phyloP scores from a whole-genome alignment of 2,113 vertebrate species.

The Oceanites oceanicus region DNA sequence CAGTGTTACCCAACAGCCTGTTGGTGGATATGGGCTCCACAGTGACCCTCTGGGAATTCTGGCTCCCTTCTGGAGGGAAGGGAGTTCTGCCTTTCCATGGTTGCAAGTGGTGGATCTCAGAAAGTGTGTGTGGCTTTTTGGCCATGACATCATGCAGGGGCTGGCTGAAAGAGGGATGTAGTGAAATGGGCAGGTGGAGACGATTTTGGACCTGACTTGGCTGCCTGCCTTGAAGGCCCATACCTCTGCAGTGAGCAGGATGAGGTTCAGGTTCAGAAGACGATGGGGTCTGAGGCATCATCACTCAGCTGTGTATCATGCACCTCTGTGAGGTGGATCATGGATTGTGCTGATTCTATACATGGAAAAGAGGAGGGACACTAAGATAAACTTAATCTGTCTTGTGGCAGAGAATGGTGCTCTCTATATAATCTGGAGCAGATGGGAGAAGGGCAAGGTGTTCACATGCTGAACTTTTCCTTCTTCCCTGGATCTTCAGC shows the following conservation, averaged over 20 bases:
- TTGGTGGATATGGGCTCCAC: background rate
- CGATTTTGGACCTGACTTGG: background rate
- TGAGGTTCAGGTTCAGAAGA: background rate
- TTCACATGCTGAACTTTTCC: background rate
- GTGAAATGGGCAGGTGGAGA: background rate
- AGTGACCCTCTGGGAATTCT: background rate
- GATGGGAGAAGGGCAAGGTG: background rate
- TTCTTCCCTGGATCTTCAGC: background rate
- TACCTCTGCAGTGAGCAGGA: background rate
- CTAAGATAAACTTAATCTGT: background rate
- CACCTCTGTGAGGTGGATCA: background rate
- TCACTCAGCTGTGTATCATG: background rate
- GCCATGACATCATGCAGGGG: background rate
- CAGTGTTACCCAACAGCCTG: accelerated
- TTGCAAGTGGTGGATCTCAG: background rate
- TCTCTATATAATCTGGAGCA: background rate
- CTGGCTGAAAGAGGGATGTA: background rate
- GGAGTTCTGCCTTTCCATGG: background rate
- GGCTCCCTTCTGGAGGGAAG: background rate
- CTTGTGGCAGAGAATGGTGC: background rate
- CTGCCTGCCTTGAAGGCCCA: background rate
- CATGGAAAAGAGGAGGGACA: background rate
- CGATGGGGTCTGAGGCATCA: background rate
- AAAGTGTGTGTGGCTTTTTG: background rate
- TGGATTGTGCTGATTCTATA: background rate